These are phyloP conservation scores for Balaenoptera acutorostrata DNA, from an alignment of 2,113 vertebrate species.

Conservation along the genomic window DNA sequence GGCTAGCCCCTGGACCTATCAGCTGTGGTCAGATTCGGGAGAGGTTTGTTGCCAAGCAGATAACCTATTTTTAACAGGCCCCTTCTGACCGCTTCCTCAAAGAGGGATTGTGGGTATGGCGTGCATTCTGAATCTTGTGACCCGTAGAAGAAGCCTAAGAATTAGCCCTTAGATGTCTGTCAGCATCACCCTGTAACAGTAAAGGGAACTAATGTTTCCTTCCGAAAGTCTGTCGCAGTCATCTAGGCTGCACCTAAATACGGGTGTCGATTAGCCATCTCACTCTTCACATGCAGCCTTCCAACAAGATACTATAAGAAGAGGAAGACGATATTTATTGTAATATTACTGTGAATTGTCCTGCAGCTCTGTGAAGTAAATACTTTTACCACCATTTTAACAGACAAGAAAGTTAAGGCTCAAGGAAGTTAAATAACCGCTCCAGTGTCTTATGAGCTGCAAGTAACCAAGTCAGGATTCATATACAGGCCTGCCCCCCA, in stretches of 20 bases:
- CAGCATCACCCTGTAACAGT: rapidly evolving
- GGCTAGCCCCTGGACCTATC: neutral
- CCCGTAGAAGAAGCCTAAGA: neutral
- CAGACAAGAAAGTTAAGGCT: neutral
- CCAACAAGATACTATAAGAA: neutral
- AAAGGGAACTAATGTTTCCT: neutral
- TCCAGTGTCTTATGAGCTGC: neutral
- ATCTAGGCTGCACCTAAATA: no score
- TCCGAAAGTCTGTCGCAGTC: neutral
- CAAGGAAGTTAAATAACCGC: neutral
- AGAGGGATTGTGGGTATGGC: neutral
- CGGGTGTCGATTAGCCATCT: rapidly evolving
- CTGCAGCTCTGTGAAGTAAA: neutral
- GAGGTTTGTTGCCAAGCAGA: neutral
- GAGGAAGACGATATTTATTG: neutral
- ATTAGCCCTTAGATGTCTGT: neutral
- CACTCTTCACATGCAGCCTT: neutral
- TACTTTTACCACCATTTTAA: neutral
- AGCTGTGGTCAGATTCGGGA: neutral
- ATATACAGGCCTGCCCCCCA: rapidly evolving
- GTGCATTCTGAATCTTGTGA: neutral
- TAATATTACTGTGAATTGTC: neutral
- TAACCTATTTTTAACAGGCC: neutral
- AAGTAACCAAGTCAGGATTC: no score
- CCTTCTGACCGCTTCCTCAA: neutral